phyloP scores from a whole-genome alignment of 2,888 invertebrate genomes.

The Caenorhabditis sp. region DNA sequence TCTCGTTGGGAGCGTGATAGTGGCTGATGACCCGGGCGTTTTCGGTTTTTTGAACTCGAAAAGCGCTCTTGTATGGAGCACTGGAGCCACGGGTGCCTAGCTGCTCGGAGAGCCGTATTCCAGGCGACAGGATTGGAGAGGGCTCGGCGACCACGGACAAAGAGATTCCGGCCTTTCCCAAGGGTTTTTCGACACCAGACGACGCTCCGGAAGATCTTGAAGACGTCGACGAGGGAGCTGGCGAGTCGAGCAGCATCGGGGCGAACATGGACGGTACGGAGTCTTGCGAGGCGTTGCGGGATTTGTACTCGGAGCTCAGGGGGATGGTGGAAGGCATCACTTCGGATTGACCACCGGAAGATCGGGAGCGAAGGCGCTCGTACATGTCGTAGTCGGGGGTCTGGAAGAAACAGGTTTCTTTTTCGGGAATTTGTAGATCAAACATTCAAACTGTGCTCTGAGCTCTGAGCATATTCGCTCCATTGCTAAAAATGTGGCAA shows the following conservation, averaged over 20 bases:
- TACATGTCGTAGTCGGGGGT: constrained; percentile 59
- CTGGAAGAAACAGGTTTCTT: no score
- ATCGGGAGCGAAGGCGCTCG: constrained; percentile 57
- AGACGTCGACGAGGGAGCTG: constrained; percentile 44
- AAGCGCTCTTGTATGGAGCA: constrained; percentile 64
- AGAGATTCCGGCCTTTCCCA: neutral
- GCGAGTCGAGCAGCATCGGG: constrained; percentile 71
- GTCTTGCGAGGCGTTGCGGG: constrained; percentile 69
- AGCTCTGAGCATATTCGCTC: no score
- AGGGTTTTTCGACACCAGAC: neutral
- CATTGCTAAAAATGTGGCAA: neutral
- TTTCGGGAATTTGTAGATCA: no score
- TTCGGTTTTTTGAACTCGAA: constrained; percentile 64
- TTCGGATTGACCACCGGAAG: constrained; percentile 52
- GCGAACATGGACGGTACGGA: constrained; percentile 75
- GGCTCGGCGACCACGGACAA: constrained; percentile 20
- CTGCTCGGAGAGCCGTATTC: constrained; percentile 67
- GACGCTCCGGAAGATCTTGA: constrained; percentile 39
- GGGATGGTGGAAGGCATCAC: constrained; percentile 50
- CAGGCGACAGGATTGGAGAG: constrained; percentile 47
- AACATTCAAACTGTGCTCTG: no score
- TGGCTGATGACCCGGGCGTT: constrained; percentile 68
- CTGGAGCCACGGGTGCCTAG: constrained; percentile 35
- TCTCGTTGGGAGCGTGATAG: constrained; percentile 72
- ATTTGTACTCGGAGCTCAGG: constrained; percentile 54